Evolutionary conservation across 2,888 invertebrate species (phyloP), one percentile per base, ranked within the genome.

Genomic region (Stictocephala bisonia): DNA sequence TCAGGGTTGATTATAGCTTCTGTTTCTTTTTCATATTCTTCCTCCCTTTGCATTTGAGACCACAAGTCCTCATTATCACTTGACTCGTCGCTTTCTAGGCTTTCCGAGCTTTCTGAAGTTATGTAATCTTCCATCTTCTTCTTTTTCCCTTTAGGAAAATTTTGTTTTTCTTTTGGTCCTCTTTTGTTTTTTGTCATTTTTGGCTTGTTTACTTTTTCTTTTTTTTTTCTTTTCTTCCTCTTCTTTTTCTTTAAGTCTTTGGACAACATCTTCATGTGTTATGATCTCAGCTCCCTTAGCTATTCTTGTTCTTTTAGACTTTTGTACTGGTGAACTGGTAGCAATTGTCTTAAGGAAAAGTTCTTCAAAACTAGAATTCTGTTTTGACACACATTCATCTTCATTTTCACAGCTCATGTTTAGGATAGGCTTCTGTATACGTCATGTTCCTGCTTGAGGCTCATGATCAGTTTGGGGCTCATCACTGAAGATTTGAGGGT

Each of bases 271-370:
- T 44, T 69, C 56, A 22, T 53, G 40, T 75, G 80, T 80, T 60
- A 77, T 79, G 20, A 79, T 79, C 44, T 78, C 74, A 40, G 79
- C 66, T 69, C 79, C 80, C 69, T 79, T 53, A 78, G 60, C 60
- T 35, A 60, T 60, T 60, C 60, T 60, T 35, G 29, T 27, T 60
- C 18, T 60, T 40, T 64, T 64, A 35, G 18, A 11, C 18, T 64
- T 64, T 64, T 20, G 9, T 15, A 64, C 13, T n/a, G 35, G 40
- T 31, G 15, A 35, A 15, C 41, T 64, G 40, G 29, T 60, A 29
- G 20, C 20, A 13, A 64, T 31, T 20, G 35, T 64, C 24, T 31
- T 11, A 15, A 64, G 40, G 18, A 64, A 15, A 31, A 40, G 9
- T n/a, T 20, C 15, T 18, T n/a, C 27, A 60, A 60, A 31, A 60